Base-by-base conservation (phyloP, 2,113 vertebrate genomes). In the Mus pahari region DNA sequence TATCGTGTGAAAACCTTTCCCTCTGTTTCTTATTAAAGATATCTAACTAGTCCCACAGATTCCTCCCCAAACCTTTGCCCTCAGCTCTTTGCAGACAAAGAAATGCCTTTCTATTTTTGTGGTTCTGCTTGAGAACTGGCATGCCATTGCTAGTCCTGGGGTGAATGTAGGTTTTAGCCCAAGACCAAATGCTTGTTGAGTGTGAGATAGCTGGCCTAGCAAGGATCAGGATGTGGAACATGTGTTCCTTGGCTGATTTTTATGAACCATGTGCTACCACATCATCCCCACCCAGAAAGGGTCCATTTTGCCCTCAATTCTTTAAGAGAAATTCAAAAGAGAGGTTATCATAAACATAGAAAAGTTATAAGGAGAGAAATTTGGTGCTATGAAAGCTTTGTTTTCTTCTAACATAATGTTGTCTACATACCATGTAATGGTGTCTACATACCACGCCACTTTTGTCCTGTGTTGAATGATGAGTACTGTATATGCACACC, bases 401-500 rank as follows among this genome's bases (percentile, higher is more conserved):
- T 64, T 58, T 68, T 55, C n/a, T 74, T 64, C 2, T 55, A 26
- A 50, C n/a, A 50, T 31, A 71, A 16, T 53, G 7, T 26, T 83
- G 16, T 64, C 24, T 50, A 31, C 28, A 36, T 68, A 16, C 33
- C n/a, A 28, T n/a, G n/a, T n/a, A n/a, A 16, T 53, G 7, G 36
- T 83, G 16, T 64, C 24, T 50, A 31, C 28, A 36, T 68, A 16
- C 33, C n/a, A 28, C 5, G 50, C 1, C 60, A 33, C 5, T 7
- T 22, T 62, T 74, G 33, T 39, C 7, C 2, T 2, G 1, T 24
- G 1, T 24, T 19, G 9, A 31, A 31, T 0, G 7, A 12, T 11
- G 31, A 48, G 13, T 26, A 10, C 3, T 24, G 20, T 4, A 1
- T 17, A 20, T 22, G 20, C 5, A 20, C 4, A 16, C 17, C 53